A percentile compares a stretch with the other conserved stretches of the same genome.
Evolutionary conservation across 2,113 vertebrate species (phyloP).

Genomic region (Myrmecophaga tridactyla): DNA sequence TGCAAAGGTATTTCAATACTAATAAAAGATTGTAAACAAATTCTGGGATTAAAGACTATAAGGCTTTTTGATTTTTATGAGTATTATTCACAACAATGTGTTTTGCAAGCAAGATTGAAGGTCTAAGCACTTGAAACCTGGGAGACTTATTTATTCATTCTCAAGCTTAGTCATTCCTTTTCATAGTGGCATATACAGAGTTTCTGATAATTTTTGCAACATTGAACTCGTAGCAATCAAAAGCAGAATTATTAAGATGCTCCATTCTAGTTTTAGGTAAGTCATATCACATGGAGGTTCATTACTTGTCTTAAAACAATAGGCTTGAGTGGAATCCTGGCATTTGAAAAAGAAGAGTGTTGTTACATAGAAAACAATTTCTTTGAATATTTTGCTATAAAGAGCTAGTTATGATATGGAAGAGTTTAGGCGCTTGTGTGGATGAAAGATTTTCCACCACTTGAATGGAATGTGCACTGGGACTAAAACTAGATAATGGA

Average conservation of each 20-base stretch:
- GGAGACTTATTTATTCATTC: not conserved
- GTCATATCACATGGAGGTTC: not conserved
- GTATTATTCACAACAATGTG: not conserved
- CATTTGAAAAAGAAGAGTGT: not conserved
- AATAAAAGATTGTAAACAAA: not conserved
- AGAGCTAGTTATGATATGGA: not conserved
- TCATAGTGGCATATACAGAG: not conserved
- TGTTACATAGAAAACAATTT: not conserved
- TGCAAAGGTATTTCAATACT: not conserved
- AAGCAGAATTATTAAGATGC: not conserved
- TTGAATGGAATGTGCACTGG: not conserved
- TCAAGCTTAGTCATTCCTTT: not conserved
- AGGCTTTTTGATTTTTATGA: not conserved
- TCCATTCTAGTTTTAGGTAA: slow-evolving; percentile 22
- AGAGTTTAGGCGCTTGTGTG: not conserved
- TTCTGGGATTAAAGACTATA: not conserved
- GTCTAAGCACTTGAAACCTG: not conserved
- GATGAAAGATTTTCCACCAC: not conserved
- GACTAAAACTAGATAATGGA: not conserved
- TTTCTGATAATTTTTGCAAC: not conserved
- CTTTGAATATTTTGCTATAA: not conserved
- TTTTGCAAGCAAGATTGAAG: slow-evolving; percentile 25
- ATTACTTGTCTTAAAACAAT: not conserved
- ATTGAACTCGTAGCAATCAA: not conserved
- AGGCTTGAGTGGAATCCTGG: not conserved